These are phyloP conservation scores for Seira ritae DNA, from an alignment of 2,888 invertebrate genomes.

Conservation along the genomic window DNA sequence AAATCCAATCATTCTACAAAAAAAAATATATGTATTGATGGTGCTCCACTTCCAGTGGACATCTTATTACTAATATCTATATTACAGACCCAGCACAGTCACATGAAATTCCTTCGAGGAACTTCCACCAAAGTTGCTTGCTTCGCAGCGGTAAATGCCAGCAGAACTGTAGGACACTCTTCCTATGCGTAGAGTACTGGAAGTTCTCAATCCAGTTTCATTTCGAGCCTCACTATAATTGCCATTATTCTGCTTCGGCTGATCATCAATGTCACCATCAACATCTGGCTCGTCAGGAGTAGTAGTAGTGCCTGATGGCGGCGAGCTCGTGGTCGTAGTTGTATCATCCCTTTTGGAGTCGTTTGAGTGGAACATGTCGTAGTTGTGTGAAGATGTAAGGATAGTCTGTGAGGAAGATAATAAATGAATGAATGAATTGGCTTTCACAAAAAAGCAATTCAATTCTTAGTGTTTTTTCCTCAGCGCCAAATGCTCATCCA, in stretches of 20 bases:
- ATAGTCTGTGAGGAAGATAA: constrained; percentile 35
- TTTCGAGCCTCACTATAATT: constrained; percentile 26
- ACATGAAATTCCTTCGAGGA: constrained; percentile 45
- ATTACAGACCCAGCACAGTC: constrained; percentile 51
- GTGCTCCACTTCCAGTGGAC: constrained; percentile 9
- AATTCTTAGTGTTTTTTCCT: neutral
- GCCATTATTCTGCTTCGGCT: constrained; percentile 25
- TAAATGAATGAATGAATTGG: constrained; percentile 16
- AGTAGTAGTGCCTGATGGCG: neutral
- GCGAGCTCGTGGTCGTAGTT: neutral
- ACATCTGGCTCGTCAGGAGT: neutral
- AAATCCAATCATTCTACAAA: constrained; percentile 8
- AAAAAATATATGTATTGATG: neutral
- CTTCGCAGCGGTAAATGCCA: constrained; percentile 52
- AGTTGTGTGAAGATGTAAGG: constrained; percentile 32
- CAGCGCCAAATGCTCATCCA: neutral
- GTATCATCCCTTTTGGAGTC: neutral
- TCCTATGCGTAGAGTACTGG: constrained; percentile 33
- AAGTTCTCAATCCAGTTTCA: constrained; percentile 8
- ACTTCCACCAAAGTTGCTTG: constrained; percentile 47
- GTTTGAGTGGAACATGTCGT: constrained; percentile 30
- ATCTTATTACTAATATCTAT: no score
- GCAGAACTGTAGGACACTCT: constrained; percentile 52
- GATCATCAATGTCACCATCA: neutral
- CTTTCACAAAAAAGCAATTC: neutral